A percentile compares a stretch with the other conserved stretches of the same genome.
These are phyloP conservation scores for Keiferia lycopersicella DNA, from an alignment of 2,888 invertebrate genomes.

Conservation along the genomic window DNA sequence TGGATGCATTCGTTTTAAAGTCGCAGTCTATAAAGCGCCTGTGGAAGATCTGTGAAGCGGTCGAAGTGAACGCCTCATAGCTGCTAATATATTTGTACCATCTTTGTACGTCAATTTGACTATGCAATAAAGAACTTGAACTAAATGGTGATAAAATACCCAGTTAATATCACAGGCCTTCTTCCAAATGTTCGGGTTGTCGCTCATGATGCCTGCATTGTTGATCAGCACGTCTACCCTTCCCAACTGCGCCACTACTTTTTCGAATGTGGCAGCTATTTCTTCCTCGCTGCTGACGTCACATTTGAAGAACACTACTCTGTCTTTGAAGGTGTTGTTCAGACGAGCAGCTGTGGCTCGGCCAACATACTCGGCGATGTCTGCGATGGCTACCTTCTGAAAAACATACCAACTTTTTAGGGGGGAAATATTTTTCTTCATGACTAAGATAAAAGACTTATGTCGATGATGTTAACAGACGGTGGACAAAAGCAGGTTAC, in stretches of 20 bases:
- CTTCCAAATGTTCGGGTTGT: conserved; percentile 46
- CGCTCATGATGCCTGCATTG: conserved; percentile 57
- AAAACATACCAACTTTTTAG: background rate
- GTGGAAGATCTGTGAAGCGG: too few species aligned
- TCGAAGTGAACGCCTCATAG: too few species aligned
- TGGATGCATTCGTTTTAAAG: too few species aligned
- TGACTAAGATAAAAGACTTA: too few species aligned
- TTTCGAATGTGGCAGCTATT: conserved; percentile 43
- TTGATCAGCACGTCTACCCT: conserved; percentile 54
- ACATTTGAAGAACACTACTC: conserved; percentile 50
- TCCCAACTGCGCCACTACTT: conserved; percentile 42
- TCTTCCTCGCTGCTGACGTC: conserved; percentile 50
- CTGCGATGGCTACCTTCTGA: conserved; percentile 50
- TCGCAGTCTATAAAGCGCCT: too few species aligned
- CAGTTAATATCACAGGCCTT: conserved; percentile 51
- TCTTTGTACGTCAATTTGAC: too few species aligned
- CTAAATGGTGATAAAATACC: too few species aligned
- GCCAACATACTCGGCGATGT: conserved; percentile 48
- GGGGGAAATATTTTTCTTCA: too few species aligned
- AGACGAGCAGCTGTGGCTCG: conserved; percentile 40
- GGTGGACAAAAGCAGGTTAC: too few species aligned
- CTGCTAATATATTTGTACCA: background rate
- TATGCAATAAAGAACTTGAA: too few species aligned
- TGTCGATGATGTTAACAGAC: too few species aligned
- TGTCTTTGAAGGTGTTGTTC: conserved; percentile 41